Evolutionary conservation across 2,113 vertebrate species (phyloP).

Genomic region (Antechinus flavipes): DNA sequence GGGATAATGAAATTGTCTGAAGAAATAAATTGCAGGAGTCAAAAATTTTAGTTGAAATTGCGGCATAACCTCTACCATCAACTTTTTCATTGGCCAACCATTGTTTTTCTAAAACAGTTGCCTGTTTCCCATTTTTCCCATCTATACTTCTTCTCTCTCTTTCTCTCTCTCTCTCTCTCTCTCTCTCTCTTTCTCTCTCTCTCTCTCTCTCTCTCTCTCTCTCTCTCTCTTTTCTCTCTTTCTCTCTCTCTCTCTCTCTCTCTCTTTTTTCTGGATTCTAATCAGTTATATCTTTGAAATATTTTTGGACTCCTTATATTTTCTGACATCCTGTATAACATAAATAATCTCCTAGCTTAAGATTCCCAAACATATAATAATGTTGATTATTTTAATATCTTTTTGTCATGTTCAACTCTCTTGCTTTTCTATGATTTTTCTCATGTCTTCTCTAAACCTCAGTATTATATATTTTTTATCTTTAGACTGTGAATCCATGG

Average conservation of each 20-base stretch:
- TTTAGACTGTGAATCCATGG: not conserved
- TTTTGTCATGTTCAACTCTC: not conserved
- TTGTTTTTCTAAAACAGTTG: not conserved
- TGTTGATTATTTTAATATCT: not conserved
- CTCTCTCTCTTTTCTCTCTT: not conserved
- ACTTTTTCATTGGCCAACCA: not conserved
- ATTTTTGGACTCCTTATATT: not conserved
- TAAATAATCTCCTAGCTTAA: not conserved
- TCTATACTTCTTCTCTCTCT: not conserved
- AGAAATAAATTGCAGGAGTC: not conserved
- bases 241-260: no score
- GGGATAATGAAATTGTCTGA: slow-evolving; percentile 2
- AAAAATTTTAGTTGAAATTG: not conserved
- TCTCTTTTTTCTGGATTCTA: not conserved
- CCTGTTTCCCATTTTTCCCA: not conserved
- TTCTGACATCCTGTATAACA: not conserved
- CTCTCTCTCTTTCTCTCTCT: no score
- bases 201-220: no score
- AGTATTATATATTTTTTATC: not conserved
- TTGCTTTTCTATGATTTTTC: not conserved
- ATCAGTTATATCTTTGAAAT: not conserved
- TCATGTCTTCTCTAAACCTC: not conserved
- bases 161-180: no score
- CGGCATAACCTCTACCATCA: not conserved
- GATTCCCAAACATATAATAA: not conserved